Evolutionary conservation across 2,888 invertebrate genomes (phyloP), one percentile per base, ranked within the genome.

Genomic region (Acrobasis consociella): DNA sequence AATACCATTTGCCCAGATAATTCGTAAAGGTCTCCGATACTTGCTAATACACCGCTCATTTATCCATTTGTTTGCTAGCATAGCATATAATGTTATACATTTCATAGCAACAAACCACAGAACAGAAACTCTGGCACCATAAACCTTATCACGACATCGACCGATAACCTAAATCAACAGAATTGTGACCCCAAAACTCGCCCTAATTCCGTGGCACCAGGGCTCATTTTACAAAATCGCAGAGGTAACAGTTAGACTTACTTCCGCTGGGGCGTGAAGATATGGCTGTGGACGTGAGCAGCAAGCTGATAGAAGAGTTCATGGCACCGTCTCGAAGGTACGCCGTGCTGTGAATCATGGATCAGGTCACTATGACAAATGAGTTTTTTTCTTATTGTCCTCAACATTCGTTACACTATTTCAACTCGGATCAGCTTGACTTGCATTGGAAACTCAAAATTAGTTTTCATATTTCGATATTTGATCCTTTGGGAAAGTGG

Each of bases 171-270:
- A 39, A 52, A n/a, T 49, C 51, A 56, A 60, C 38, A 49, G n/a
- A 58, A 17, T 16, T 65, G 61, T 79, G 78, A 78, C 87, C 88
- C 80, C 77, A 65, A 87, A 83, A 72, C 62, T 53, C 81, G 76
- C 83, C 86, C 87, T 73, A 83, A 80, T 78, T 83, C 9, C 39
- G 17, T 70, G 68, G 63, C 67, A 70, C 78, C 79, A 85, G 81
- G 78, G 83, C 80, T 66, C 72, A 80, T 67, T 81, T 81, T 77
- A 77, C 81, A 72, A 79, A 81, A 82, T 74, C 73, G 77, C 73
- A 65, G 66, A 60, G 65, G 74, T 72, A 73, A 87, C 88, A 83
- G 89, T 88, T 88, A 86, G 75, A 62, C 70, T 70, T 63, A 74
- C 80, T 83, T 87, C 86, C 86, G 81, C 65, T 69, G 73, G 69